Evolutionary conservation across 2,888 invertebrate genomes (phyloP), one percentile per base, ranked within the genome.

Genomic region (Spodoptera picta): DNA sequence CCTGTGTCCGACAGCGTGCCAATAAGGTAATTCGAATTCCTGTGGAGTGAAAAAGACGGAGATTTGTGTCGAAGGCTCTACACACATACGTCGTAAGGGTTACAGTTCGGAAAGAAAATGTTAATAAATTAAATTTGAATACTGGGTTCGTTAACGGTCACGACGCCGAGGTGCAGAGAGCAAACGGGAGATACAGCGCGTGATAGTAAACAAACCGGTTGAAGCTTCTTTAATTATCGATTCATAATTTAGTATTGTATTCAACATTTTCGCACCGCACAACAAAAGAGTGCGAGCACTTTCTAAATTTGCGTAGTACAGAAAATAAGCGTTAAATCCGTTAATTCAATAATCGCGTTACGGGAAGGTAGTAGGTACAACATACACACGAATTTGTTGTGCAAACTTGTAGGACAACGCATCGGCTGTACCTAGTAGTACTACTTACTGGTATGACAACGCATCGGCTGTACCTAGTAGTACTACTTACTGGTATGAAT

Each of bases 1-100:
- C 93, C 92, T 94, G 93, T 88, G 86, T 82, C 77, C 79, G 77
- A 83, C 87, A 84, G 89, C 88, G 88, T 90, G 88, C 92, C 90
- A 90, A 91, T 93, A 93, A 92, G 90, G 91, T 88, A 90, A 92
- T 93, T 92, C 88, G 88, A 92, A 94, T 94, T 92, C 93, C 91
- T 88, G 86, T 81, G 81, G 93, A 91, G 92, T 87, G 92, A 94
- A 90, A 92, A 93, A 92, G 92, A 93, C 86, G 78, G 88, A 92
- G 88, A 90, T 86, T 90, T 83, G 80, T 80, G 81, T 81, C 77
- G 83, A 79, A 88, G 87, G 87, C 84, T 90, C 82, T 86, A 84
- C 81, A 83, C 75, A 74, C 79, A 78, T 43, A 77, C 74, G 80
- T 76, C 75, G 77, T 77, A 80, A 85, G 82, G 82, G 78, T 83